These are phyloP conservation scores for Lophura nycthemera DNA, from an alignment of 2,113 vertebrate genomes.

Conservation along the genomic window DNA sequence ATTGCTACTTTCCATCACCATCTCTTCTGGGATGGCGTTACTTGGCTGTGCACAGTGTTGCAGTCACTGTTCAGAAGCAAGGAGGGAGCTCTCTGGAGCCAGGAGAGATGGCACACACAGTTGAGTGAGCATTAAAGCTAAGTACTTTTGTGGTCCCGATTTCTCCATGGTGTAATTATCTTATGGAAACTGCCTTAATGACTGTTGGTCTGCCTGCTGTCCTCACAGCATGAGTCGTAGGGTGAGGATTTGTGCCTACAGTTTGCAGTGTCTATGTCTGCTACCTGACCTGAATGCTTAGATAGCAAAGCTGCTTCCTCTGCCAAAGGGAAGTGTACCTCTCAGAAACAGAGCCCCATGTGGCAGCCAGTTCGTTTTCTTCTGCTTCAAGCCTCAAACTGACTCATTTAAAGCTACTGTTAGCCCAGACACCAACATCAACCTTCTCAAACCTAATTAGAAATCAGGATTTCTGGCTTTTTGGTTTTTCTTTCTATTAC, in stretches of 20 bases:
- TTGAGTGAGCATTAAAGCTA: conserved; percentile 3
- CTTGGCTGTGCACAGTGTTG: fast-evolving
- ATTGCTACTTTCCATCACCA: fast-evolving
- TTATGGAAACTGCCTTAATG: not conserved
- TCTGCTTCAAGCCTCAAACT: not conserved
- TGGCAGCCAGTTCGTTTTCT: not conserved
- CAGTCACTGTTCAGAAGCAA: not conserved
- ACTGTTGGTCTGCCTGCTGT: not conserved
- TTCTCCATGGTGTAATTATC: not conserved
- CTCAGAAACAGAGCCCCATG: not conserved
- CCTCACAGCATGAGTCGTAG: not conserved
- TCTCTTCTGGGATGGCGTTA: not conserved
- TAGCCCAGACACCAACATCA: not conserved
- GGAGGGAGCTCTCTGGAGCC: not conserved
- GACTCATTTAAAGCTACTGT: not conserved
- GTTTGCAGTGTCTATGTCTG: not conserved
- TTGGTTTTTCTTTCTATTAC: not conserved
- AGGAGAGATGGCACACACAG: not conserved
- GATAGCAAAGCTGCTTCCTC: not conserved
- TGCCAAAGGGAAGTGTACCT: not conserved
- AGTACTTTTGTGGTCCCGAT: not conserved
- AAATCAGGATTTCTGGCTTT: not conserved
- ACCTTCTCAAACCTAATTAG: not conserved
- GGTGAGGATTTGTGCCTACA: not conserved
- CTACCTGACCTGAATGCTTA: not conserved